phyloP scores from a whole-genome alignment of 2,888 invertebrate genomes.

The Isotomurus palustris region DNA sequence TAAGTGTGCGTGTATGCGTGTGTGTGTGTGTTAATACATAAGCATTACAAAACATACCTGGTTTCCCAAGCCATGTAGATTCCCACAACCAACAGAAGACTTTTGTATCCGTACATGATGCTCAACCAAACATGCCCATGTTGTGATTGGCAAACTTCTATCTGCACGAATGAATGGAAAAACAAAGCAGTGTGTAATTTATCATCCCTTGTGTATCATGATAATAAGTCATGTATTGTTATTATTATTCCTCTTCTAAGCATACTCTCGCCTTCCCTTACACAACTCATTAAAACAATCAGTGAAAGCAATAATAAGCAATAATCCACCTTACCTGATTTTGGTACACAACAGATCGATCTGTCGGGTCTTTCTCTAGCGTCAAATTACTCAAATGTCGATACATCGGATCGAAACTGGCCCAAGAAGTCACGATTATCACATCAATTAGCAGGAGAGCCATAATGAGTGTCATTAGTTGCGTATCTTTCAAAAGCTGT shows the following conservation, averaged over 20 bases:
- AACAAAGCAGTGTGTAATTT: no score
- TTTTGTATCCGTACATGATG: constrained; percentile 84
- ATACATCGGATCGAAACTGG: constrained; percentile 80
- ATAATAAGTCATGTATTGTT: no score
- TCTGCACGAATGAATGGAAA: constrained; percentile 54
- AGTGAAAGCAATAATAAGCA: no score
- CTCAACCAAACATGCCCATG: constrained; percentile 87
- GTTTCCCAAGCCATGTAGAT: constrained; percentile 97
- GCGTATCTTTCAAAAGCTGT: constrained; percentile 78
- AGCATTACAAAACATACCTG: no score
- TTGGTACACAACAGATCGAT: constrained; percentile 77
- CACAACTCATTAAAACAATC: no score
- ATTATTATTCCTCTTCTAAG: no score
- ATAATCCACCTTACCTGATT: constrained; percentile 78
- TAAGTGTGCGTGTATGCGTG: no score
- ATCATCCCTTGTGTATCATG: no score
- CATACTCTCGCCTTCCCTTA: no score
- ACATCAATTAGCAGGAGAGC: constrained; percentile 77
- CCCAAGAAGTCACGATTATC: constrained; percentile 77
- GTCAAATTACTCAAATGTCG: constrained; percentile 76
- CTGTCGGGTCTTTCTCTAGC: constrained; percentile 67
- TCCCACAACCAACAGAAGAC: constrained; percentile 77
- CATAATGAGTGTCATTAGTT: constrained; percentile 77
- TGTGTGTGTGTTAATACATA: no score
- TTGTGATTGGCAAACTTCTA: constrained; percentile 81